Evolutionary conservation across 2,797 vertebrate species (phyloP), one percentile per base, ranked within the genome.

Genomic region (Hyperoplus immaculatus): DNA sequence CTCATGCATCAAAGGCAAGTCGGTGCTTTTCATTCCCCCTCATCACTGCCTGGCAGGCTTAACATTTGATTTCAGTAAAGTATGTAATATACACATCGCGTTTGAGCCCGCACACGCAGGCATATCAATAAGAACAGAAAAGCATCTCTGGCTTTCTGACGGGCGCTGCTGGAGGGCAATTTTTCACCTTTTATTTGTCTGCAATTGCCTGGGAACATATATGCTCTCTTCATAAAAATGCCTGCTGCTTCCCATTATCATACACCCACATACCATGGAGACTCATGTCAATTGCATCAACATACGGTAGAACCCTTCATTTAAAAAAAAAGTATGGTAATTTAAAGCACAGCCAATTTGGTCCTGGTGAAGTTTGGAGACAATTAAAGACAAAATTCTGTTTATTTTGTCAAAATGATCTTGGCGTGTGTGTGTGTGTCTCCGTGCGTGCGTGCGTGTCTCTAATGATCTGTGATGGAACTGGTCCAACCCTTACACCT

Each of bases 1-100:
- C 77, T 82, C 83, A 57, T 88, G 87, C 66, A 86, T 90, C 87
- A 91, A 84, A 73, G 64, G 66, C 68, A 69, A 84, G 81, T 79
- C 18, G 66, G 81, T 78, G 87, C 85, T 85, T 89, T 85, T 83
- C 79, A 72, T 69, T 83, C 58, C 45, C 29, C 74, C 68, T 86
- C 81, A 78, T 87, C 77, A 14, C 70, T 13, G 14, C 61, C 47
- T 66, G 77, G 80, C 85, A 79, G 87, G 39, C 77, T 75, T 80
- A 43, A 53, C 77, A 15, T 83, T 82, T 79, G 49, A 69, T 80
- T 82, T 51, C 73, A 59, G 62, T 78, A 36, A 86, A 77, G 69
- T 73, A 16, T 72, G 77, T 80, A 77, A 84, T 78, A 78, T 64
- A 78, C 72, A 80, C 79, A 59, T 81, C 15, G 45, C 63, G 63